A percentile compares a stretch with the other conserved stretches of the same genome.
These are phyloP conservation scores for Malacoctenus gilli DNA, from an alignment of 2,797 vertebrate species.

Conservation along the genomic window DNA sequence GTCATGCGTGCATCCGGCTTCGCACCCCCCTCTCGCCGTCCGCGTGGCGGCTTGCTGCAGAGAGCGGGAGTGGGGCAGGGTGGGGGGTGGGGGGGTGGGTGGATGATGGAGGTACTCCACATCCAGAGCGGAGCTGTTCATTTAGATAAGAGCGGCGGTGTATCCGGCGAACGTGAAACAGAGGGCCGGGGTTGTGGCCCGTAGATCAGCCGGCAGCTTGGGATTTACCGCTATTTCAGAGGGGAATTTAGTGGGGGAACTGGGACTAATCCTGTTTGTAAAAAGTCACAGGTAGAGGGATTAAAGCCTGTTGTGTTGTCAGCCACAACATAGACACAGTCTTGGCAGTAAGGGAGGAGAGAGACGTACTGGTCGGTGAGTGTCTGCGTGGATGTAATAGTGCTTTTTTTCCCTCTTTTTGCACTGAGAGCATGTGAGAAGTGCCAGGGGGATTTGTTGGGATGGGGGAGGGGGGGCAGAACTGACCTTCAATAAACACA, in stretches of 20 bases:
- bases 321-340: slow-evolving; percentile 57
- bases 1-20: slow-evolving; percentile 29
- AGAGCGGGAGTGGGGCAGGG: slow-evolving; percentile 1
- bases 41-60: slow-evolving; percentile 36
- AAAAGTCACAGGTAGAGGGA: slow-evolving; percentile 79
- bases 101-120: slow-evolving; percentile 36
- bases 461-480: slow-evolving; percentile 31
- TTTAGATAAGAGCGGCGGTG: slow-evolving; percentile 77
- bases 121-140: slow-evolving; percentile 71
- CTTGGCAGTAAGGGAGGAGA: slow-evolving; percentile 39
- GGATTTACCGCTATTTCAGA: slow-evolving; percentile 64
- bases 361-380: slow-evolving; percentile 19
- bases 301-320: slow-evolving; percentile 70
- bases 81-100: too few relatives aligned
- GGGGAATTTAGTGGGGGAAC: slow-evolving; percentile 66
- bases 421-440: slow-evolving; percentile 31
- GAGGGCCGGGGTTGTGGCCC: slow-evolving; percentile 50
- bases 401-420: slow-evolving; percentile 26
- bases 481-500: slow-evolving; percentile 63
- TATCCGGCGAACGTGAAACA: slow-evolving; percentile 70
- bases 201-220: slow-evolving; percentile 57
- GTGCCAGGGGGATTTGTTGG: slow-evolving; percentile 51
- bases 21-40: slow-evolving; percentile 29
- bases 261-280: slow-evolving; percentile 81
- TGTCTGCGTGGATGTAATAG: slow-evolving; percentile 37